These are phyloP conservation scores for Azorinus chamasolen DNA, from an alignment of 2,888 invertebrate genomes.

Conservation along the genomic window DNA sequence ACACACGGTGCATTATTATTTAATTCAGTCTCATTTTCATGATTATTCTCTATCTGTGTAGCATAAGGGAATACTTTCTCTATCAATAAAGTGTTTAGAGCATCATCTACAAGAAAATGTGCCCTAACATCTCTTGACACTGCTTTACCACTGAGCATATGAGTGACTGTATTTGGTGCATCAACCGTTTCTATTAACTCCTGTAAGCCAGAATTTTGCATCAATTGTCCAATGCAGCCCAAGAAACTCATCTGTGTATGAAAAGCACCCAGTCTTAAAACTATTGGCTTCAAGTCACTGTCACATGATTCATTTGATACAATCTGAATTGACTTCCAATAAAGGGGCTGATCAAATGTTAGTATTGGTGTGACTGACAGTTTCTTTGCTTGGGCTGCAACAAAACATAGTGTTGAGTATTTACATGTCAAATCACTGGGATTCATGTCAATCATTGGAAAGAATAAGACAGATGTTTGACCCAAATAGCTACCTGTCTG, in stretches of 20 bases:
- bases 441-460: constrained; percentile 22
- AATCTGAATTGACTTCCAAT: constrained; percentile 64
- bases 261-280: constrained; percentile 62
- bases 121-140: too few relatives aligned
- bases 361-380: constrained; percentile 22
- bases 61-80: constrained; percentile 16
- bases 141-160: too few relatives aligned
- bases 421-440: constrained; percentile 30
- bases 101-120: too few relatives aligned
- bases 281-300: constrained; percentile 36
- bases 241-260: too few relatives aligned
- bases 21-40: neutral
- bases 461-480: neutral
- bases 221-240: constrained; percentile 66
- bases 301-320: constrained; percentile 19
- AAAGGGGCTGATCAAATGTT: constrained; percentile 67
- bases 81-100: too few relatives aligned
- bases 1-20: neutral
- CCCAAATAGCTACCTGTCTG: neutral
- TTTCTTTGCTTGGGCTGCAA: constrained; percentile 32
- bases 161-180: constrained; percentile 67
- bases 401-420: constrained; percentile 52
- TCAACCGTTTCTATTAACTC: constrained; percentile 69
- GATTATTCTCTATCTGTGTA: constrained; percentile 1
- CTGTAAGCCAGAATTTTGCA: constrained; percentile 64